phyloP scores from a whole-genome alignment of 2,113 vertebrate genomes.

The Corythoichthys intestinalis region DNA sequence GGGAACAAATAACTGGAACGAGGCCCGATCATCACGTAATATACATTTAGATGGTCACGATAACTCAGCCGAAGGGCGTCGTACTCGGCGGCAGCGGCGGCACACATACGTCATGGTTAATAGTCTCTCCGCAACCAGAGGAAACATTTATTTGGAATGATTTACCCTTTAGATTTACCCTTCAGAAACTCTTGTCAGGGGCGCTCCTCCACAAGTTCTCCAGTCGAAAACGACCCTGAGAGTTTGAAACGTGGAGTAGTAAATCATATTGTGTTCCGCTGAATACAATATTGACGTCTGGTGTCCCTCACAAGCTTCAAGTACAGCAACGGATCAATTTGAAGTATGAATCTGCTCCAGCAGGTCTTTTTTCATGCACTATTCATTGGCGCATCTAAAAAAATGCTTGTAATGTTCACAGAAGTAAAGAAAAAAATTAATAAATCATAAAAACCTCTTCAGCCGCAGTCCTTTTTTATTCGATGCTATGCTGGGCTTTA shows the following conservation, averaged over 20 bases:
- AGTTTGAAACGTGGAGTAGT: slow-evolving; percentile 28
- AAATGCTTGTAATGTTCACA: neutral
- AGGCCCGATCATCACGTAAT: slow-evolving; percentile 55
- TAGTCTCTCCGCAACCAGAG: slow-evolving; percentile 24
- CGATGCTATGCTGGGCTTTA: neutral
- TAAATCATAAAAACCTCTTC: neutral
- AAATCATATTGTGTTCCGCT: slow-evolving; percentile 37
- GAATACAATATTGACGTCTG: slow-evolving; percentile 38
- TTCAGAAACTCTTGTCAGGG: slow-evolving; percentile 27
- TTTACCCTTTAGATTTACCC: slow-evolving; percentile 40
- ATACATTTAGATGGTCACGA: slow-evolving; percentile 48
- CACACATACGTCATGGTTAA: slow-evolving; percentile 48
- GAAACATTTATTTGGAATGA: slow-evolving; percentile 25
- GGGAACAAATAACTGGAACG: slow-evolving; percentile 34
- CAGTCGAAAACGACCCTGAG: slow-evolving; percentile 8
- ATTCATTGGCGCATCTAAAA: neutral
- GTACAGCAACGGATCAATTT: slow-evolving; percentile 57
- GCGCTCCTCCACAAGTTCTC: neutral
- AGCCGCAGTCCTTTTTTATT: neutral
- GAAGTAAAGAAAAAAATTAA: neutral
- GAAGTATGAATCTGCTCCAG: slow-evolving; percentile 52
- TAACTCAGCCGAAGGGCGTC: slow-evolving; percentile 51
- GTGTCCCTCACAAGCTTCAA: slow-evolving; percentile 21
- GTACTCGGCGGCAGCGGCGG: slow-evolving; percentile 24
- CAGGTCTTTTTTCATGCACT: slow-evolving; percentile 34